Evolutionary conservation across 2,888 invertebrate species (phyloP).

Genomic region (Zaprionus bogoriensis): DNA sequence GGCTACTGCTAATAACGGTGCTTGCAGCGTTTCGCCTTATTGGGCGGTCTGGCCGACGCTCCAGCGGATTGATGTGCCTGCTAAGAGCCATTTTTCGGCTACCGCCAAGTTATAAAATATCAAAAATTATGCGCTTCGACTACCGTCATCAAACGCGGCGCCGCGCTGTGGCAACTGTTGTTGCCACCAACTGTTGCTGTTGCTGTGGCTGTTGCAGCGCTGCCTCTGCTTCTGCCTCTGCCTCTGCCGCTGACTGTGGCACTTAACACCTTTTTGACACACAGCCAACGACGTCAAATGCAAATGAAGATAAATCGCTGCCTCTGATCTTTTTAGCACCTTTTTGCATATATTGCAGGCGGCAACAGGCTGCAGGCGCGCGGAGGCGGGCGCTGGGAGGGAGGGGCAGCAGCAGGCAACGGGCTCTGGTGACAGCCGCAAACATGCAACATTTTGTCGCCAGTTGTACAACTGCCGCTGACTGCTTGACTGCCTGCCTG

Average conservation of each 20-base stretch:
- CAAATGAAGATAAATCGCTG: constrained; percentile 80
- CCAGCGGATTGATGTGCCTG: constrained; percentile 67
- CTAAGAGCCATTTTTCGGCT: constrained; percentile 41
- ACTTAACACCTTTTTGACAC: constrained; percentile 78
- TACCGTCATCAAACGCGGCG: constrained; percentile 72
- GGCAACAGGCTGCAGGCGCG: constrained; percentile 36
- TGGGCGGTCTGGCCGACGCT: constrained; percentile 58
- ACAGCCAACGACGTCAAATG: constrained; percentile 76
- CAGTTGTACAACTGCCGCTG: constrained; percentile 61
- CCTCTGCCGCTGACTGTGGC: constrained; percentile 49
- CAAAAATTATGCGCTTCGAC: constrained; percentile 74
- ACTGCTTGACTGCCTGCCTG: constrained; percentile 17
- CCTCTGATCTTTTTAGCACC: constrained; percentile 79
- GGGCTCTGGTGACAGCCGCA: constrained; percentile 72
- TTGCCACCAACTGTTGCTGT: constrained; percentile 4
- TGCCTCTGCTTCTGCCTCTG: constrained; percentile 10
- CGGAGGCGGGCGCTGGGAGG: constrained; percentile 10
- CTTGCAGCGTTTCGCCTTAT: constrained; percentile 61
- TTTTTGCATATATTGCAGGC: constrained; percentile 73
- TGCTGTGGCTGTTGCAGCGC: constrained; percentile 1
- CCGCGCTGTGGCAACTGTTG: constrained; percentile 28
- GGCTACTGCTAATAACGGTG: constrained; percentile 67
- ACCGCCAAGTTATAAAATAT: constrained; percentile 68
- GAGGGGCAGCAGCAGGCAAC: constrained; percentile 26
- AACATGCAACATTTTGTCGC: constrained; percentile 79